Conservation (phyloP, 2,797 vertebrate species). For the Xerus rutilus region DNA sequence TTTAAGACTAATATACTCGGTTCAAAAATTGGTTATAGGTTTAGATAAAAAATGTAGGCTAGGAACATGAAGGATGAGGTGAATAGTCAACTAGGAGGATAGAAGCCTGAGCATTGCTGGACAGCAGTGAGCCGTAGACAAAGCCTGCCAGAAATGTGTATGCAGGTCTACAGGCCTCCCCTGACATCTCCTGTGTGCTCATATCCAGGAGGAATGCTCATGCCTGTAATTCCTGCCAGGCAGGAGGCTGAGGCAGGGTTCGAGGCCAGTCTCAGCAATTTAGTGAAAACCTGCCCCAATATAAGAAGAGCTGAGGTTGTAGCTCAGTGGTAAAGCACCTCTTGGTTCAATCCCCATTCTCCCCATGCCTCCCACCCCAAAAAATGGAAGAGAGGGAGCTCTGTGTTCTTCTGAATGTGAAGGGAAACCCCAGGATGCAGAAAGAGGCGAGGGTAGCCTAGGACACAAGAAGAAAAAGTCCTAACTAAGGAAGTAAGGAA, state of each 20-base stretch:
- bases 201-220: not conserved
- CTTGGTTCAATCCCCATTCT: too few species aligned
- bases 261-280: too few species aligned
- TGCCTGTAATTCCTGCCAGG: too few species aligned
- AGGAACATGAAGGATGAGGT: not conserved
- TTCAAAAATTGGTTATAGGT: slow-evolving; percentile 21
- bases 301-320: too few species aligned
- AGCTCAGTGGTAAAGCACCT: too few species aligned
- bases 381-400: not conserved
- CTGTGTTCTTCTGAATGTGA: not conserved
- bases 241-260: too few species aligned
- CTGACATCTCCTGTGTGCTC: not conserved
- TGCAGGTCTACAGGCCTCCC: not conserved
- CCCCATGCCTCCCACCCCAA: too few species aligned
- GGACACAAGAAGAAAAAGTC: not conserved
- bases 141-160: not conserved
- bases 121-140: not conserved
- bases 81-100: not conserved
- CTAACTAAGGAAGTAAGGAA: not conserved
- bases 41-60: not conserved
- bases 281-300: too few species aligned
- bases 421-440: not conserved
- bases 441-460: not conserved
- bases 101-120: not conserved
- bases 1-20: not conserved